These are phyloP conservation scores for Ashinkailepas kermadecensis DNA, from an alignment of 2,888 invertebrate genomes.

Conservation along the genomic window DNA sequence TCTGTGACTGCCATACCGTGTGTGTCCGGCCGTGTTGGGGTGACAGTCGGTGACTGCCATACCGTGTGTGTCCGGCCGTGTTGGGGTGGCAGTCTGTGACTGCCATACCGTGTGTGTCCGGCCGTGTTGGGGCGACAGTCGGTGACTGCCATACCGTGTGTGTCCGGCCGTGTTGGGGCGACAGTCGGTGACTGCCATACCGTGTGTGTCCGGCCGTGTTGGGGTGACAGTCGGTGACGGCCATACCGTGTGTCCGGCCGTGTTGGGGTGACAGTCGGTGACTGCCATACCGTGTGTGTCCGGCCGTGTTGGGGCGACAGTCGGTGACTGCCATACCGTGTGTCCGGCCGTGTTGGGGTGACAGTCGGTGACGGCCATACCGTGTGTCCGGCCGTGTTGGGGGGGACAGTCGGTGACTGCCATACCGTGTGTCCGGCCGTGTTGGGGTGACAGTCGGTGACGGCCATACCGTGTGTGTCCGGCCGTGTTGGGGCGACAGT, in stretches of 20 bases:
- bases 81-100: too few relatives aligned
- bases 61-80: background rate
- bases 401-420: background rate
- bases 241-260: background rate
- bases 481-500: background rate
- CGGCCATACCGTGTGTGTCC: background rate
- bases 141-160: background rate
- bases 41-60: background rate
- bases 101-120: background rate
- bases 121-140: background rate
- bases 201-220: slow-evolving; percentile 2
- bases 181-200: too few relatives aligned
- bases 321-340: background rate
- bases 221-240: background rate
- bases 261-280: background rate
- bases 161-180: background rate
- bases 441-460: background rate
- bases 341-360: background rate
- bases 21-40: background rate
- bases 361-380: too few relatives aligned
- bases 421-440: background rate
- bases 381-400: too few relatives aligned
- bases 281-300: background rate
- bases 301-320: background rate
- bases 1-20: background rate